phyloP scores from a whole-genome alignment of 1,140 invertebrate species.

The Luehdorfia chinensis region DNA sequence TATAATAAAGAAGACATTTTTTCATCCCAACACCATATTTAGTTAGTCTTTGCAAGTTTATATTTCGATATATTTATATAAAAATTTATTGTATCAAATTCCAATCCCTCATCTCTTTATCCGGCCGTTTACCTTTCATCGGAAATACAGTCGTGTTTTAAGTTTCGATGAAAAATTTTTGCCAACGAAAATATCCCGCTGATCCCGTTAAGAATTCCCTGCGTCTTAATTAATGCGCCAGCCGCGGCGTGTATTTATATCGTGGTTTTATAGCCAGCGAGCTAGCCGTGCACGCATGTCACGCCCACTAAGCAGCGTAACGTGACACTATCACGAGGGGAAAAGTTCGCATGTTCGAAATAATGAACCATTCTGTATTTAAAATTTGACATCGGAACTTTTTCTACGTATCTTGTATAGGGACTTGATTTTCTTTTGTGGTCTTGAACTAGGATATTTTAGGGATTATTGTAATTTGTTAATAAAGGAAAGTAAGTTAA shows the following conservation, averaged over 20 bases:
- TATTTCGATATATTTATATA: too few relatives aligned
- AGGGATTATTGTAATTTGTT: too few relatives aligned
- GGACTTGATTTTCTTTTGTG: too few relatives aligned
- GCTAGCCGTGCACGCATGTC: not conserved
- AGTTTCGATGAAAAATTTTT: constrained; percentile 9
- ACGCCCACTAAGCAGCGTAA: constrained; percentile 4
- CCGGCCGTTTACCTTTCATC: not conserved
- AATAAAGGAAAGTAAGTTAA: too few relatives aligned
- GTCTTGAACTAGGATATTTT: too few relatives aligned
- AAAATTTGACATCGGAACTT: too few relatives aligned
- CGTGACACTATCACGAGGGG: constrained; percentile 1
- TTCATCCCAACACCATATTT: too few relatives aligned
- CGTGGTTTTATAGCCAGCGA: constrained; percentile 10
- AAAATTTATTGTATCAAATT: too few relatives aligned
- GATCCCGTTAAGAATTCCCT: constrained; percentile 15
- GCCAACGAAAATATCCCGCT: constrained; percentile 12
- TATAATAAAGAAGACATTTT: too few relatives aligned
- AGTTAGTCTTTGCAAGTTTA: too few relatives aligned
- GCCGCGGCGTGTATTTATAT: constrained; percentile 11
- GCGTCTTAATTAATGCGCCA: constrained; percentile 13
- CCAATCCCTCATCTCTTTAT: not conserved
- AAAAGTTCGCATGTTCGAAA: not conserved
- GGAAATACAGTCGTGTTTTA: not conserved
- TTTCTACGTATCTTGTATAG: too few relatives aligned
- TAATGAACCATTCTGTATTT: not conserved